Percentiles rank a stretch among this genome's conserved stretches.
These are phyloP conservation scores for Netelia fuscicornis DNA, from an alignment of 2,888 invertebrate genomes.

Conservation along the genomic window DNA sequence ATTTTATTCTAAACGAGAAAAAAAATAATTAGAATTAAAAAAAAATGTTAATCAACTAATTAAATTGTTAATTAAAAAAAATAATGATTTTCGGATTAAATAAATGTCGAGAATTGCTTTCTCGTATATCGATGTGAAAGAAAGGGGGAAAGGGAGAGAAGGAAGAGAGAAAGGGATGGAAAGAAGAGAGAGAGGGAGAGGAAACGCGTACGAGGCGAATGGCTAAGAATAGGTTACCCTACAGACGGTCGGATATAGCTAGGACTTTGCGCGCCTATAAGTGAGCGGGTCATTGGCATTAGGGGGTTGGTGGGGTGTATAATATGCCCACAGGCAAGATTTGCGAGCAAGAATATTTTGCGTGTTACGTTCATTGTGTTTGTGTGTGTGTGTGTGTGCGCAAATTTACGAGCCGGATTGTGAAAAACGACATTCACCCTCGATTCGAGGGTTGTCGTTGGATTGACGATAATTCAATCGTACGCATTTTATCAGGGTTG, in stretches of 20 bases:
- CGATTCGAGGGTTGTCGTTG: too few relatives aligned
- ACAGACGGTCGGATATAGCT: constrained; percentile 82
- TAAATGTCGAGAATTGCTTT: neutral
- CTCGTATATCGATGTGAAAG: constrained; percentile 35
- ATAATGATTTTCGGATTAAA: neutral
- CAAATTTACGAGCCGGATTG: neutral
- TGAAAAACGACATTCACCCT: constrained; percentile 19
- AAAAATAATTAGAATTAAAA: too few relatives aligned
- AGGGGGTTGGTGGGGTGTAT: constrained; percentile 80
- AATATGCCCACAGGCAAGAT: constrained; percentile 69
- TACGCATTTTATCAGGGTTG: too few relatives aligned
- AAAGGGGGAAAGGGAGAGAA: constrained; percentile 38
- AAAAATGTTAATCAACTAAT: too few relatives aligned
- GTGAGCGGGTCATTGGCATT: constrained; percentile 84
- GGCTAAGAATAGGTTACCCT: constrained; percentile 82
- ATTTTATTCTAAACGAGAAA: too few relatives aligned
- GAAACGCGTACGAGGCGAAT: constrained; percentile 58
- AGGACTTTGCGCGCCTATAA: constrained; percentile 83
- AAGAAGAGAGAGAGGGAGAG: constrained; percentile 9
- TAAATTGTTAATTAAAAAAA: too few relatives aligned
- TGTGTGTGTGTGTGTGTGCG: neutral
- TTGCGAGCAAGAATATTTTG: constrained; percentile 41
- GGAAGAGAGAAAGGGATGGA: constrained; percentile 36
- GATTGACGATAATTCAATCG: too few relatives aligned
- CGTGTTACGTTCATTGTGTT: constrained; percentile 58